Evolutionary conservation across 2,888 invertebrate species (phyloP).

Genomic region (Zelleria hepariella): DNA sequence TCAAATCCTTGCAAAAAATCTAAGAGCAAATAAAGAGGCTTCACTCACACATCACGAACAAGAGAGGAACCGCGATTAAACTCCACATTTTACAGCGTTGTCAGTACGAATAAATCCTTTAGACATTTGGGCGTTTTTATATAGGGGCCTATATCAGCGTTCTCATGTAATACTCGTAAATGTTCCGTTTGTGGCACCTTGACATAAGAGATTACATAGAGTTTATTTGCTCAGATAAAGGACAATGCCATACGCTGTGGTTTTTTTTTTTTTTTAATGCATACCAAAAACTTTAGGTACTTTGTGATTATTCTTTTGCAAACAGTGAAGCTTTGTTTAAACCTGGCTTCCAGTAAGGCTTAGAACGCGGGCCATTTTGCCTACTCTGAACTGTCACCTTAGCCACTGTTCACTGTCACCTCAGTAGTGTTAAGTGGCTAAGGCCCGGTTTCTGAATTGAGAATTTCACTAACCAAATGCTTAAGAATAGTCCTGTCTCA

Average conservation of each 20-base stretch:
- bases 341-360: no score
- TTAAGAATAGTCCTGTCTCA: no score
- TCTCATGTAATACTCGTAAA: not conserved
- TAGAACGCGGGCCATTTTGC: no score
- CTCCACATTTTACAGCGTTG: not conserved
- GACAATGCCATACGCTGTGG: not conserved
- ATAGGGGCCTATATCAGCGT: not conserved
- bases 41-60: not conserved
- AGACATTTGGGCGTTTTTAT: not conserved
- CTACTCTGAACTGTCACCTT: no score
- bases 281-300: no score
- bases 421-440: no score
- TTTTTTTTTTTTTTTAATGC: not conserved
- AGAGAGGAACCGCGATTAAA: not conserved
- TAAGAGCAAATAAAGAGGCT: not conserved
- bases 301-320: no score
- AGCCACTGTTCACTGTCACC: no score
- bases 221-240: not conserved
- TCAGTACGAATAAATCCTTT: not conserved
- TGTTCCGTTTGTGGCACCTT: not conserved
- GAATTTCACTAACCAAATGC: no score
- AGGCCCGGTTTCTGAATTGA: no score
- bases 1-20: no score
- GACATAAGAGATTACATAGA: not conserved
- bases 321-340: no score